phyloP scores from a whole-genome alignment of 2,888 invertebrate genomes.

The Brenthis daphne region DNA sequence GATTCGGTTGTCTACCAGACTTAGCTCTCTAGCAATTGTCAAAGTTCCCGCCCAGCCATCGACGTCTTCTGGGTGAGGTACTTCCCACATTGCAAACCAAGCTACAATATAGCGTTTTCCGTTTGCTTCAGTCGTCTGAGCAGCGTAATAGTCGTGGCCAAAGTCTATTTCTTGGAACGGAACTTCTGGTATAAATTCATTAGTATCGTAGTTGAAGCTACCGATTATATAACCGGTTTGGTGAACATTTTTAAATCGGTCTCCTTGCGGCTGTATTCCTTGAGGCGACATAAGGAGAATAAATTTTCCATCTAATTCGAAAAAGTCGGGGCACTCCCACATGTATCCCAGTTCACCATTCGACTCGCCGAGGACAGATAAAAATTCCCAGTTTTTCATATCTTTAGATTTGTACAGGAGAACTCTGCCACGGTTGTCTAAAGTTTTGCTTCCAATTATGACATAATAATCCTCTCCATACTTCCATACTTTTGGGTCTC shows the following conservation, averaged over 20 bases:
- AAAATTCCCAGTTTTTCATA: conserved; percentile 65
- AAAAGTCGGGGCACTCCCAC: conserved; percentile 82
- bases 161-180: conserved; percentile 72
- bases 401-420: conserved; percentile 69
- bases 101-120: conserved; percentile 65
- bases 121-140: conserved; percentile 63
- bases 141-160: conserved; percentile 77
- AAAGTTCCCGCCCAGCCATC: conserved; percentile 75
- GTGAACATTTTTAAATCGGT: conserved; percentile 65
- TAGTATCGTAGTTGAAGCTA: conserved; percentile 66
- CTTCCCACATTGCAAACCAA: conserved; percentile 77
- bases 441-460: conserved; percentile 66
- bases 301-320: conserved; percentile 68
- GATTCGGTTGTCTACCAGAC: conserved; percentile 55
- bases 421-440: conserved; percentile 61
- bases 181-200: conserved; percentile 61
- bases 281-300: conserved; percentile 74
- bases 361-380: conserved; percentile 65
- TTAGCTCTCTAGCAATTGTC: conserved; percentile 68
- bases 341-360: conserved; percentile 66
- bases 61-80: conserved; percentile 58
- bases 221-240: conserved; percentile 76
- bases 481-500: conserved; percentile 78
- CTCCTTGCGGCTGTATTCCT: conserved; percentile 64
- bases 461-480: conserved; percentile 69